Evolutionary conservation across 2,113 vertebrate species (phyloP).

Genomic region (Microcebus ravelobensis): DNA sequence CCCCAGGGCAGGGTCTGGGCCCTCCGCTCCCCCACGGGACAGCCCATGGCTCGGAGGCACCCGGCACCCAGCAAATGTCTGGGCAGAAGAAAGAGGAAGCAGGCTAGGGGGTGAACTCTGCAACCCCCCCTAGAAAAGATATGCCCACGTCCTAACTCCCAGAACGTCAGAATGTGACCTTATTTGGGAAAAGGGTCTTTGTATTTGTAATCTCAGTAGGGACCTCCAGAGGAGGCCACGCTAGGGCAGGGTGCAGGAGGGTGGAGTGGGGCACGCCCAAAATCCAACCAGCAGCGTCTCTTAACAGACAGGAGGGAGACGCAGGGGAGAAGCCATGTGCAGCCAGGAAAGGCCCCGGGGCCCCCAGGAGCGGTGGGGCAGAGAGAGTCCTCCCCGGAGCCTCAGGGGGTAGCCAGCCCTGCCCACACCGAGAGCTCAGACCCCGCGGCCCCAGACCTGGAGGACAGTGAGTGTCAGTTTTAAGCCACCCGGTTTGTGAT

Average conservation of each 20-base stretch:
- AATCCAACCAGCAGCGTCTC: background rate
- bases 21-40: background rate
- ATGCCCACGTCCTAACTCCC: fast-evolving
- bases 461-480: background rate
- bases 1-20: background rate
- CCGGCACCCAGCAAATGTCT: fast-evolving
- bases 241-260: background rate
- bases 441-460: background rate
- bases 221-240: fast-evolving
- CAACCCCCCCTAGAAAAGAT: background rate
- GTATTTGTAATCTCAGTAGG: fast-evolving
- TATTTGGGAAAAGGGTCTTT: background rate
- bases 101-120: fast-evolving
- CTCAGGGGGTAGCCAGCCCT: background rate
- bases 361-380: fast-evolving
- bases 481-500: background rate
- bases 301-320: background rate
- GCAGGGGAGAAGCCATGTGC: fast-evolving
- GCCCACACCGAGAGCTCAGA: fast-evolving
- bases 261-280: too few species aligned
- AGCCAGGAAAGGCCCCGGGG: fast-evolving
- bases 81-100: background rate
- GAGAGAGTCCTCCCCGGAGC: background rate
- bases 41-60: background rate
- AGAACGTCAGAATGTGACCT: background rate